Evolutionary conservation across 2,797 vertebrate species (phyloP).

Genomic region (Anniella stebbinsi): DNA sequence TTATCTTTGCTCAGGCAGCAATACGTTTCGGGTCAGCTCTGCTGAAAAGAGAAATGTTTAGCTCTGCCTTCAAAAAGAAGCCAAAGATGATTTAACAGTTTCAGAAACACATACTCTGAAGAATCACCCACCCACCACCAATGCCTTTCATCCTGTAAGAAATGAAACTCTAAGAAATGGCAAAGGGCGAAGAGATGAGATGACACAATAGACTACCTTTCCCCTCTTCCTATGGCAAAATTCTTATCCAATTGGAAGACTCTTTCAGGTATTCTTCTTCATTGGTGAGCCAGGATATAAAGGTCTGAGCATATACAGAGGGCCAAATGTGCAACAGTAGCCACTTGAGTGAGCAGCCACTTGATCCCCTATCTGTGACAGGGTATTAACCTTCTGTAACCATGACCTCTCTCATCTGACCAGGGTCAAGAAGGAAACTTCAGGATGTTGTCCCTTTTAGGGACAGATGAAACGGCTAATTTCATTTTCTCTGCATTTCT

Average conservation of each 20-base stretch:
- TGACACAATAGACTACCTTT: background rate
- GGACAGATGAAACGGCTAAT: too few relatives aligned
- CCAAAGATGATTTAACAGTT: background rate
- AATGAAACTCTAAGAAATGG: background rate
- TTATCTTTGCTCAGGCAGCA: background rate
- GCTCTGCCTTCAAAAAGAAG: background rate
- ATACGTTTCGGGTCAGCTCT: too few relatives aligned
- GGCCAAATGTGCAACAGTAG: background rate
- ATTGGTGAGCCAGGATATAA: background rate
- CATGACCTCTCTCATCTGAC: background rate
- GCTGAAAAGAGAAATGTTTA: too few relatives aligned
- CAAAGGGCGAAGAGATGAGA: background rate
- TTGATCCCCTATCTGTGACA: background rate
- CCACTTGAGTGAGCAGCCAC: background rate
- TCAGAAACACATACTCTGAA: background rate
- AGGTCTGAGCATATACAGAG: background rate
- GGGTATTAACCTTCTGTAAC: slow-evolving; percentile 18
- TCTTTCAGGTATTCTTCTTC: background rate
- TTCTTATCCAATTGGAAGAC: background rate
- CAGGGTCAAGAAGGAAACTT: background rate
- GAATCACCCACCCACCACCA: too few relatives aligned
- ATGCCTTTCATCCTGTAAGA: too few relatives aligned
- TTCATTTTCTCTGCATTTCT: too few relatives aligned
- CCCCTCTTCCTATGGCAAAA: background rate
- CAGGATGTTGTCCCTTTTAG: too few relatives aligned